Conservation (phyloP, 1,140 invertebrate species). For the Lepidurus packardi region DNA sequence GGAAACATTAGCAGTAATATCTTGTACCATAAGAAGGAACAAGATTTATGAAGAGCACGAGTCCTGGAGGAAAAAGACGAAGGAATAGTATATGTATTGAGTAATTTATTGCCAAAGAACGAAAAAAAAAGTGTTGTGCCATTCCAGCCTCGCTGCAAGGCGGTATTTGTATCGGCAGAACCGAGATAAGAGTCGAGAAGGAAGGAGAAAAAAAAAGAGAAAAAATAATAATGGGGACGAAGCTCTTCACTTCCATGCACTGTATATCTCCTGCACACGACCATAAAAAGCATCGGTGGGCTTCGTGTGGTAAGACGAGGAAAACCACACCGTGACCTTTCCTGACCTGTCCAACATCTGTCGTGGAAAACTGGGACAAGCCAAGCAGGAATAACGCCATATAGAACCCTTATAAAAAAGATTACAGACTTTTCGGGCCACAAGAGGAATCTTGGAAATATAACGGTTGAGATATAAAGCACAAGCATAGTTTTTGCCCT, state of each 20-base stretch:
- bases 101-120: not conserved
- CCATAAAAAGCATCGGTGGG: slow-evolving; percentile 18
- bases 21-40: not conserved
- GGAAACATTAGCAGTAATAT: not conserved
- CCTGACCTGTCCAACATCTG: slow-evolving; percentile 20
- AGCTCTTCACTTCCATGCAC: slow-evolving; percentile 11
- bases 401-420: not conserved
- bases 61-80: not conserved
- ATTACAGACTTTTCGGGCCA: not conserved
- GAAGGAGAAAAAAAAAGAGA: not conserved
- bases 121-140: not conserved
- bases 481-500: not conserved
- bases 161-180: not conserved
- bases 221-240: slow-evolving; percentile 14
- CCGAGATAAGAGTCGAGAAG: not conserved
- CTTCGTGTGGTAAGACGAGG: not conserved
- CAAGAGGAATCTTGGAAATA: not conserved
- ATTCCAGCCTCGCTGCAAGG: not conserved
- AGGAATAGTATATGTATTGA: not conserved
- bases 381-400: not conserved
- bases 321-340: slow-evolving; percentile 18
- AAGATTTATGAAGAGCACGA: not conserved
- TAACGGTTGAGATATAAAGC: not conserved
- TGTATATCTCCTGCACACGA: slow-evolving; percentile 1
- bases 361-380: not conserved